Base-by-base conservation (phyloP, 2,113 vertebrate genomes). In the Dinomys branickii region DNA sequence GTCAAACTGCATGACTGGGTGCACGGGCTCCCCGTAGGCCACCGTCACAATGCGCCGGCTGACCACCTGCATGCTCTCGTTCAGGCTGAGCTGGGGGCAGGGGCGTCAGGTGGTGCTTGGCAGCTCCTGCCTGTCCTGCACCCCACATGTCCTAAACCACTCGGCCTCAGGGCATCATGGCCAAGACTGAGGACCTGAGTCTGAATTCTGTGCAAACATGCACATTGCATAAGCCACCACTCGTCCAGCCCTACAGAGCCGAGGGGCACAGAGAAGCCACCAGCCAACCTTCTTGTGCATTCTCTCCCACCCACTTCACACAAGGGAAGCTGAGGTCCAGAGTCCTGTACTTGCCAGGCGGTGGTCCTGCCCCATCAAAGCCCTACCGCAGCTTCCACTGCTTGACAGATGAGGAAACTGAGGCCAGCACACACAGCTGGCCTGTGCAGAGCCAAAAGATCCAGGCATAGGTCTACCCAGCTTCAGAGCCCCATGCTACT, bases 1-100 rank as follows among this genome's bases (percentile, higher is more conserved):
- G 98, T 99, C 99, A 35, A 99, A 99, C 91, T 99, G 99, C 99
- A 99, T 99, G 98, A 99, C 96, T 75, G 99, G 99, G 97, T 99
- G 99, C 87, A 99, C 99, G 0, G 99, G 98, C 90, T 99, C 99
- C 7, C 99, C 98, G 0, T 99, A 98, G 35, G 99, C 99, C 90
- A 99, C 99, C 0, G 98, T 99, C 97, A 99, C 98, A 10, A 97
- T 98, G 96, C 98, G 99, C 96, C 98, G 98, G 98, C 98, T 99
- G 92, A 99, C 98, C 85, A 99, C 94, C 77, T 99, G 99, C 99
- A 99, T 98, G 89, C 98, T 98, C 8, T 97, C 98, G 8, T 99
- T 98, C 95, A 99, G 96, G 96, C 99, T 99, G 96, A 99, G 98
- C 99, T 99, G 99, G 10, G 94, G 94, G 67, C 33, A 2, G 41